Evolutionary conservation across 1,140 invertebrate genomes (phyloP).

Genomic region (Dreissena polymorpha): DNA sequence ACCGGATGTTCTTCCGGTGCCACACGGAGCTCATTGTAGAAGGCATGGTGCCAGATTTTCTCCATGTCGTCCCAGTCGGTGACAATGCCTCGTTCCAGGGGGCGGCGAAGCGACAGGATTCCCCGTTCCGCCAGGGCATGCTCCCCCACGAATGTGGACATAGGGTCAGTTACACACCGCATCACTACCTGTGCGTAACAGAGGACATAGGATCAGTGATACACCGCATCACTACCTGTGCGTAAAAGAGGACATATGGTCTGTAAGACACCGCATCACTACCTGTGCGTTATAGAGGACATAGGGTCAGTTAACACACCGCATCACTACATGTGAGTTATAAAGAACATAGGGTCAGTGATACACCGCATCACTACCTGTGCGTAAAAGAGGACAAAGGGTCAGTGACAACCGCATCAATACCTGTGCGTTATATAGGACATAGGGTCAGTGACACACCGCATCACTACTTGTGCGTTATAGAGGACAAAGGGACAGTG

Average conservation of each 20-base stretch:
- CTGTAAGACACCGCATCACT: background rate
- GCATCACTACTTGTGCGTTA: too few relatives aligned
- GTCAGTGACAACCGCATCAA: background rate
- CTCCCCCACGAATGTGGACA: constrained; percentile 79
- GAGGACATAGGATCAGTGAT: constrained; percentile 45
- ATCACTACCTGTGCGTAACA: background rate
- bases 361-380: background rate
- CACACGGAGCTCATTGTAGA: constrained; percentile 91
- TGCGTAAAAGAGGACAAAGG: background rate
- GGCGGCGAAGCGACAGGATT: constrained; percentile 75
- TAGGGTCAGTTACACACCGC: background rate
- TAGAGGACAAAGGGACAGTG: too few relatives aligned
- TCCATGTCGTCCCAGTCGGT: constrained; percentile 88
- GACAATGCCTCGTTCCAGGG: constrained; percentile 81
- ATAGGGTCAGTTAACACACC: background rate
- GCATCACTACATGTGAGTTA: background rate
- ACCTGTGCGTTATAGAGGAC: constrained; percentile 45
- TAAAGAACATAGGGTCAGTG: constrained; percentile 60
- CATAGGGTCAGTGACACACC: too few relatives aligned
- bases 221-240: background rate
- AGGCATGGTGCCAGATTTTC: constrained; percentile 90
- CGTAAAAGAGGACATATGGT: constrained; percentile 47
- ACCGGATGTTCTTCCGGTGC: constrained; percentile 81
- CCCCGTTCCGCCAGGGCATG: constrained; percentile 86
- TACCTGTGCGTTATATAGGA: too few relatives aligned